phyloP scores from a whole-genome alignment of 2,113 vertebrate genomes.

The Pomatorhinus ruficollis region DNA sequence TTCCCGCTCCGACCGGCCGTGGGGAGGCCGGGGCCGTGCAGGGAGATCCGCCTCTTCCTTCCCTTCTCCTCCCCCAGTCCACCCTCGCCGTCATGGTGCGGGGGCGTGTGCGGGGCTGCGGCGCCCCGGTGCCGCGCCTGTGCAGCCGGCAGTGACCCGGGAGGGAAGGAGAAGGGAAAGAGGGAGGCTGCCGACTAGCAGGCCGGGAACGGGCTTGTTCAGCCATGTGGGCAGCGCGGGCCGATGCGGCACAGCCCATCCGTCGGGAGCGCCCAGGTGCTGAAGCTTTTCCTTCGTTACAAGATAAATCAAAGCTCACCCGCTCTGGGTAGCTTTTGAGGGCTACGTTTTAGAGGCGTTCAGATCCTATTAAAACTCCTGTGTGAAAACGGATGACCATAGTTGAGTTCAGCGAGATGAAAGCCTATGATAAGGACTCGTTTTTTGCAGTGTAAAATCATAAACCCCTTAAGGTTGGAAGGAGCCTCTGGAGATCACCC shows the following conservation, averaged over 20 bases:
- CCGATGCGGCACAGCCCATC: rapidly evolving
- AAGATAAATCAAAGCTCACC: rapidly evolving
- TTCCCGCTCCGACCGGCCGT: too few relatives aligned
- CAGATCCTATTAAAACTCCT: rapidly evolving
- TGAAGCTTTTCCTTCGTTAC: neutral
- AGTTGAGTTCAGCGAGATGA: neutral
- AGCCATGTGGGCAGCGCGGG: neutral
- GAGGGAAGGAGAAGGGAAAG: too few relatives aligned
- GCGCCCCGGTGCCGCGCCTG: neutral
- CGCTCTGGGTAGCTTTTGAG: too few relatives aligned
- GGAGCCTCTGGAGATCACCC: neutral
- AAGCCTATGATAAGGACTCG: rapidly evolving
- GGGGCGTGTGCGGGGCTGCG: neutral
- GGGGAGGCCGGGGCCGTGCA: too few relatives aligned
- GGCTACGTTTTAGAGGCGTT: rapidly evolving
- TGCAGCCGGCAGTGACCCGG: neutral
- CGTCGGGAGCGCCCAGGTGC: rapidly evolving
- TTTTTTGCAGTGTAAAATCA: neutral
- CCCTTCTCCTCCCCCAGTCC: rapidly evolving
- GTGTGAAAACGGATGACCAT: rapidly evolving
- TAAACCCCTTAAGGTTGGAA: neutral
- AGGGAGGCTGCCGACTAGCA: rapidly evolving
- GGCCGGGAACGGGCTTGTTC: neutral
- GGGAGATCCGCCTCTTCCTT: too few relatives aligned
- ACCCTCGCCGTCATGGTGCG: rapidly evolving